Base-by-base conservation (phyloP, 2,797 vertebrate species). In the Scolopax rusticola region DNA sequence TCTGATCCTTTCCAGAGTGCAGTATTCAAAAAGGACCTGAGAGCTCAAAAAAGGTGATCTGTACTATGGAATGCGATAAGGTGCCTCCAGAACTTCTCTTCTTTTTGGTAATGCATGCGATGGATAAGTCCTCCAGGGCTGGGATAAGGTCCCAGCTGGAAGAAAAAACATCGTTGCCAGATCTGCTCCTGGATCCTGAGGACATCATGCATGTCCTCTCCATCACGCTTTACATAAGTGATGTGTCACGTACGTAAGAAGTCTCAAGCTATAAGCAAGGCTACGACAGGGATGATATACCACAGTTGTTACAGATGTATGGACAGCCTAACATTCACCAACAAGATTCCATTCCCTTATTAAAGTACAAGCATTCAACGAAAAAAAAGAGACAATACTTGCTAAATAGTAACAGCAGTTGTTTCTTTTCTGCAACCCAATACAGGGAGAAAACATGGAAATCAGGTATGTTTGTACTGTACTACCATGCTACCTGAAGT, bases 401-500 rank as follows among this genome's bases (percentile, higher is more conserved):
- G 33, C 18, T 77, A 53, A 85, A 33, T 2, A 8, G 10, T 53
- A 43, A 71, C 14, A 74, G 20, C 43, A 19, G 47, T 53, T 8
- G 13, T 47, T 74, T 56, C 19, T 79, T 65, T 80, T 78, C 87
- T 63, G 53, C 84, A 50, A 43, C 41, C 69, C 8, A 40, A 24
- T 32, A 20, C 27, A 59, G 24, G 28, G 15, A 40, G 41, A 69
- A 90, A 84, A 91, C 27, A 60, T 16, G 51, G 48, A 91, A 91
- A 91, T 76, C 54, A 65, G 84, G 81, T 93, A 33, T 1, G 18
- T 36, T 65, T 50, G 9, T 67, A 78, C 59, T 79, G 54, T 15
- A 69, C 20, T 56, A 87, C 57, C 73, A 85, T 64, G 61, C 63
- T 87, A 77, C 89, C 83, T 95, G 70, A 94, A 91, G 32, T 57